phyloP scores from a whole-genome alignment of 2,113 vertebrate genomes.

The Meleagris gallopavo region DNA sequence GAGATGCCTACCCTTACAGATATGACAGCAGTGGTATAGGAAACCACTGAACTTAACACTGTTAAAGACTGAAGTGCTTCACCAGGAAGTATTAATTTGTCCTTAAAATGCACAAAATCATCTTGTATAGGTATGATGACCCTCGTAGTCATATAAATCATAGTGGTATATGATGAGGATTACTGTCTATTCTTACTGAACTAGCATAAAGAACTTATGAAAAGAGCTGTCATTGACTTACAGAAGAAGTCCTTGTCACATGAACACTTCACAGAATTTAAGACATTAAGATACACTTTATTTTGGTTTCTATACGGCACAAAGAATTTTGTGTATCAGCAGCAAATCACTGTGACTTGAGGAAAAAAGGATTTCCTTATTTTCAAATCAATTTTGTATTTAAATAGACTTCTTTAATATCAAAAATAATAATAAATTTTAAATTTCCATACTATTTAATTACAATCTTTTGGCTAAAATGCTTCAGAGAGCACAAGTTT shows the following conservation, averaged over 20 bases:
- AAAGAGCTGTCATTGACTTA: neutral
- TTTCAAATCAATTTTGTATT: neutral
- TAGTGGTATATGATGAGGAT: neutral
- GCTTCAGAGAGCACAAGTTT: neutral
- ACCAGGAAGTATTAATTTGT: neutral
- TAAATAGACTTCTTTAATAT: neutral
- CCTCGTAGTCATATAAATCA: neutral
- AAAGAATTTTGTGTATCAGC: neutral
- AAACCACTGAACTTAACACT: neutral
- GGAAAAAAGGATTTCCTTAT: neutral
- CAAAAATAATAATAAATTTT: neutral
- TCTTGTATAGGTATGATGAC: neutral
- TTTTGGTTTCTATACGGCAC: neutral
- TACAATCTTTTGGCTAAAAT: neutral
- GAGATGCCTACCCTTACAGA: neutral
- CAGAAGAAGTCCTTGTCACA: neutral
- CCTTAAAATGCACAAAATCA: neutral
- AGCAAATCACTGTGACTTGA: neutral
- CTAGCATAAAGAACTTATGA: neutral
- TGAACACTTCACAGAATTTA: neutral
- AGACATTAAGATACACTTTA: neutral
- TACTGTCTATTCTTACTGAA: neutral
- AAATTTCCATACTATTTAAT: neutral
- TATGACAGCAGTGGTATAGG: neutral
- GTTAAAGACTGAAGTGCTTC: neutral